Evolutionary conservation across 1,140 invertebrate genomes (phyloP), one percentile per base, ranked within the genome.

Genomic region (Panagrolaimus sp.): DNA sequence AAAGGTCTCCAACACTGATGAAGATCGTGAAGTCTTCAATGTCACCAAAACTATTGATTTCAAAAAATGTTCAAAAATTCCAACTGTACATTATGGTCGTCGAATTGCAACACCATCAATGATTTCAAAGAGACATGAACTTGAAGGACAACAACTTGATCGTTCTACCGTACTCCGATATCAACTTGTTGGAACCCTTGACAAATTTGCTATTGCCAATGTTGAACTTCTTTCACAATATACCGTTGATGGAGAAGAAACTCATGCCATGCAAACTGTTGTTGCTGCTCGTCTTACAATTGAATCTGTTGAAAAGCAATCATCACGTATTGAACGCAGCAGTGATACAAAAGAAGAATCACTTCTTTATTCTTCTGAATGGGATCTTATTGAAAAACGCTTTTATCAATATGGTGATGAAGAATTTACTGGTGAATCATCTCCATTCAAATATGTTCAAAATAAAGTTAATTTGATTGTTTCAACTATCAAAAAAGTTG

Each of bases 371-470:
- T 53, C 67, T 61, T 48, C 61, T n/a, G 68, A 80, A 38, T 65
- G 53, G 38, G 78, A 78, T 25, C 31, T 64, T 13, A 67, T 62
- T 25, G 66, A 67, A 65, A 70, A 80, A 57, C 74, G 76, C 43
- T 80, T 78, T 63, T 77, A 69, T 67, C 51, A 64, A 70, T 67
- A 67, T 46, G 74, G 74, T 64, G 71, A 78, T 51, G 67, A 68
- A 38, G 72, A 72, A 25, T 71, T 47, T 38, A 65, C 70, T 25
- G 48, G 38, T 44, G 46, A 47, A n/a, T 38, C 64, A 5, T 46
- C 65, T 64, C 72, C 69, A 44, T 68, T 67, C 23, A n/a, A 13
- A 23, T 13, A 65, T 47, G 43, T 44, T 20, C 43, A 20, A 9
- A 66, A 75, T 61, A 76, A 72, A 65, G 44, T 67, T 43, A 53